Percentiles rank a stretch among this genome's conserved stretches.
Evolutionary conservation across 1,140 invertebrate genomes (phyloP).

Genomic region (Ceratina japonica): DNA sequence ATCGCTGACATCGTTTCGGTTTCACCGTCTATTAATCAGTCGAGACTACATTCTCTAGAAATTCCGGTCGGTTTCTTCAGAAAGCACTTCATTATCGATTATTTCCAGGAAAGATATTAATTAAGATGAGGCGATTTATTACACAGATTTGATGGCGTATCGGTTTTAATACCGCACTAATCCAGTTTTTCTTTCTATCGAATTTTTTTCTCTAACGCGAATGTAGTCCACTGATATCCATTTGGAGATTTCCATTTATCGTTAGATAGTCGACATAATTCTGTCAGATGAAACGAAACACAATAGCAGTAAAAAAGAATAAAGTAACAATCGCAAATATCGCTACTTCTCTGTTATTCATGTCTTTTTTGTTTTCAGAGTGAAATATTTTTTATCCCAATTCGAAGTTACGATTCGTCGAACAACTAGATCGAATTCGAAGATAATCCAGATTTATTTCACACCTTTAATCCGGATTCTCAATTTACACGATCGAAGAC

Average conservation of each 20-base stretch:
- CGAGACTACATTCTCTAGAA: slow-evolving; percentile 28
- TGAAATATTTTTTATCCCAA: slow-evolving; percentile 1
- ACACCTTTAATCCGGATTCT: slow-evolving; percentile 1
- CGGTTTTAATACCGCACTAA: background rate
- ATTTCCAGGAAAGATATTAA: slow-evolving; percentile 15
- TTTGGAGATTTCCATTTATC: background rate
- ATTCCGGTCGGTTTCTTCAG: background rate
- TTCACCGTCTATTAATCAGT: background rate
- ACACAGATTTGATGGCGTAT: too few relatives aligned
- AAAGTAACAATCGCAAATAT: background rate
- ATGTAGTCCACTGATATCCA: background rate
- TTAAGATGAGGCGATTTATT: slow-evolving; percentile 4
- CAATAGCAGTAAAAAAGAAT: background rate
- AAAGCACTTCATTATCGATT: background rate
- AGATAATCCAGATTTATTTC: slow-evolving; percentile 43
- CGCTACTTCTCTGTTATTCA: background rate
- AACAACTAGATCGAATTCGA: slow-evolving; percentile 14
- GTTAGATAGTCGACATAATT: background rate
- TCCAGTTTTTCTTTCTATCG: background rate
- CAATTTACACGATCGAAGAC: slow-evolving; percentile 19
- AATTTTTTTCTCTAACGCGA: background rate
- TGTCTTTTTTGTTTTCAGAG: background rate
- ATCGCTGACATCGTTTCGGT: background rate
- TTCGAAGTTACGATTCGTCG: background rate
- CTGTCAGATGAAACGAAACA: background rate